A percentile compares a stretch with the other conserved stretches of the same genome.
Evolutionary conservation across 1,140 invertebrate genomes (phyloP).

Genomic region (Polypedilum pembai): DNA sequence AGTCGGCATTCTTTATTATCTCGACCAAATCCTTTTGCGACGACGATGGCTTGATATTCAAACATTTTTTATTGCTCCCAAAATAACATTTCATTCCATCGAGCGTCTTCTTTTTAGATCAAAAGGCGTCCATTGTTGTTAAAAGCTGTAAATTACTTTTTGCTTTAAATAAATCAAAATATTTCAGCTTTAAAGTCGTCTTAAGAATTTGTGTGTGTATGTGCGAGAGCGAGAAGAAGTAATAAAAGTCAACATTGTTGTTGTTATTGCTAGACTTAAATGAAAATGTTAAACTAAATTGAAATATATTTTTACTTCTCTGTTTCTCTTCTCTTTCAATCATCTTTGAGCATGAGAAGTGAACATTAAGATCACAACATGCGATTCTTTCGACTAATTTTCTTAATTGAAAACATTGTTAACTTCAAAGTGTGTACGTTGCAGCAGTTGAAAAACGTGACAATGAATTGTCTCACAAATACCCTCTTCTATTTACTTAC

Average conservation of each 20-base stretch:
- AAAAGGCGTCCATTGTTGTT: constrained; percentile 17
- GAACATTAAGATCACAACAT: constrained; percentile 18
- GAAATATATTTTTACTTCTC: too few relatives aligned
- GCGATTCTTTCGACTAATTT: background rate
- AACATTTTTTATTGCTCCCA: constrained; percentile 1
- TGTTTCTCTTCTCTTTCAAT: too few relatives aligned
- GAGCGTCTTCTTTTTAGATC: background rate
- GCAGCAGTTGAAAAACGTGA: background rate
- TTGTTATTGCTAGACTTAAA: too few relatives aligned
- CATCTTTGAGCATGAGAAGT: background rate
- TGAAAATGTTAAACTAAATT: too few relatives aligned
- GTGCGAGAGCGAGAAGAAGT: too few relatives aligned
- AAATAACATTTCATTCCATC: background rate
- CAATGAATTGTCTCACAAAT: background rate
- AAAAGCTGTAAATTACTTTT: constrained; percentile 7
- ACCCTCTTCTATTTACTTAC: background rate
- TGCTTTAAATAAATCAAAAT: constrained; percentile 19
- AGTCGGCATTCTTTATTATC: constrained; percentile 10
- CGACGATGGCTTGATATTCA: background rate
- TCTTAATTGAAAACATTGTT: background rate
- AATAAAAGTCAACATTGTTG: too few relatives aligned
- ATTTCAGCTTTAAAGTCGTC: background rate
- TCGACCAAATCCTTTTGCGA: constrained; percentile 4
- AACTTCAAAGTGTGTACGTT: background rate
- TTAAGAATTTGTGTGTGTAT: too few relatives aligned